A percentile compares a stretch with the other conserved stretches of the same genome.
Evolutionary conservation across 2,113 vertebrate genomes (phyloP).

Genomic region (Stegostoma tigrinum): DNA sequence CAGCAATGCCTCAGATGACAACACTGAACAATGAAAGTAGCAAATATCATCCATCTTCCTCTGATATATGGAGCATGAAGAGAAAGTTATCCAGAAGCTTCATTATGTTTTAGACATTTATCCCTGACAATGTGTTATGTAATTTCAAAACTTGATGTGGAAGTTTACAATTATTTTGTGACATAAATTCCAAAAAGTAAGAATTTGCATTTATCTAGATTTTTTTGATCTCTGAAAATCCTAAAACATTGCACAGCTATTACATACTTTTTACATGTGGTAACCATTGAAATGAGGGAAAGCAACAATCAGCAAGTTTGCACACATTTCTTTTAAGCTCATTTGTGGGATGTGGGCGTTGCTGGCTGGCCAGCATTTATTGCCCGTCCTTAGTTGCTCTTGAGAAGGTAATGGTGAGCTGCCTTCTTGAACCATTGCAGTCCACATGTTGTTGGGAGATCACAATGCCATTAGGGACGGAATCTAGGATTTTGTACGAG

Average conservation of each 20-base stretch:
- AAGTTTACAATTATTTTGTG: neutral
- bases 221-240: neutral
- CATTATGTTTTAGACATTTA: neutral
- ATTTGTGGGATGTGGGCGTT: no score
- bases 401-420: no score
- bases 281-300: neutral
- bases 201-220: neutral
- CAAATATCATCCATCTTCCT: neutral
- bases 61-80: neutral
- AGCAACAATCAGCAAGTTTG: neutral
- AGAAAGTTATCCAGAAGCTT: neutral
- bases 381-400: no score
- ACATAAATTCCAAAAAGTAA: neutral
- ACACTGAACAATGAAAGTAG: neutral
- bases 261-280: neutral
- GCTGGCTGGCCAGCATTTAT: no score
- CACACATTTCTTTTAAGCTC: no score
- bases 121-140: neutral
- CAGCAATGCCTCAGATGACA: neutral
- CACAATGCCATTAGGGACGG: no score
- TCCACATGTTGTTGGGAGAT: no score
- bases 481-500: no score
- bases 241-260: neutral
- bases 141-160: neutral
- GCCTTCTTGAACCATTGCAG: no score